Evolutionary conservation across 2,797 vertebrate genomes (phyloP).

Genomic region (Urophycis tenuis): DNA sequence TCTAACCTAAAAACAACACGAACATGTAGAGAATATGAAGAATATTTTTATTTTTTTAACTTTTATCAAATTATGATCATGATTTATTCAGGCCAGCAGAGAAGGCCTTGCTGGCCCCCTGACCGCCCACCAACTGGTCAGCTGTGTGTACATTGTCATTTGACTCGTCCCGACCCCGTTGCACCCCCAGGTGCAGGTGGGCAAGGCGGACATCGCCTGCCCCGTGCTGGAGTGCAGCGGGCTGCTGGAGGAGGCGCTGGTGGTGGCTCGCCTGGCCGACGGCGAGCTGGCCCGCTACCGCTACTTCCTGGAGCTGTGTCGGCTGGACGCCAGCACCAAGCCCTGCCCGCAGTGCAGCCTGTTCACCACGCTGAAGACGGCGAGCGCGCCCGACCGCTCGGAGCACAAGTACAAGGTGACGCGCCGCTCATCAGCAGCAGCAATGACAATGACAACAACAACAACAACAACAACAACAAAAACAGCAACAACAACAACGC

Average conservation of each 20-base stretch:
- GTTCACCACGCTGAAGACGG: slow-evolving; percentile 89
- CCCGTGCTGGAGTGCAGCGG: slow-evolving; percentile 91
- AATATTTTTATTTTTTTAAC: too few species aligned
- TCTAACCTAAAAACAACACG: too few species aligned
- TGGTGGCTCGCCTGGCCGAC: slow-evolving; percentile 79
- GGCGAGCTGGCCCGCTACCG: slow-evolving; percentile 89
- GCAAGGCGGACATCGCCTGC: slow-evolving; percentile 83
- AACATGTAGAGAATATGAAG: too few species aligned
- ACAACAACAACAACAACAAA: not conserved
- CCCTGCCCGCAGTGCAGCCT: slow-evolving; percentile 94
- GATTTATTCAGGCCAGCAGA: too few species aligned
- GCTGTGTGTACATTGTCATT: not conserved
- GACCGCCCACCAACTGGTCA: too few species aligned
- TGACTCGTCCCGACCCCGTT: not conserved
- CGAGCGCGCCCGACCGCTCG: slow-evolving; percentile 73
- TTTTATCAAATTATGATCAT: too few species aligned
- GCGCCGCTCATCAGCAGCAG: too few species aligned
- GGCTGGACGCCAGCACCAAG: slow-evolving; percentile 91
- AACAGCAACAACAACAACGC: not conserved
- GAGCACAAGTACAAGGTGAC: slow-evolving; percentile 96
- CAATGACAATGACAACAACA: too few species aligned
- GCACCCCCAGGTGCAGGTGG: slow-evolving; percentile 78
- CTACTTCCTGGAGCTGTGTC: slow-evolving; percentile 93
- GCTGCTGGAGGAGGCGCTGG: slow-evolving; percentile 82
- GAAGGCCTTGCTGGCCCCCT: too few species aligned